Evolutionary conservation across 2,797 vertebrate genomes (phyloP).

Genomic region (Rhadinocentrus ornatus): DNA sequence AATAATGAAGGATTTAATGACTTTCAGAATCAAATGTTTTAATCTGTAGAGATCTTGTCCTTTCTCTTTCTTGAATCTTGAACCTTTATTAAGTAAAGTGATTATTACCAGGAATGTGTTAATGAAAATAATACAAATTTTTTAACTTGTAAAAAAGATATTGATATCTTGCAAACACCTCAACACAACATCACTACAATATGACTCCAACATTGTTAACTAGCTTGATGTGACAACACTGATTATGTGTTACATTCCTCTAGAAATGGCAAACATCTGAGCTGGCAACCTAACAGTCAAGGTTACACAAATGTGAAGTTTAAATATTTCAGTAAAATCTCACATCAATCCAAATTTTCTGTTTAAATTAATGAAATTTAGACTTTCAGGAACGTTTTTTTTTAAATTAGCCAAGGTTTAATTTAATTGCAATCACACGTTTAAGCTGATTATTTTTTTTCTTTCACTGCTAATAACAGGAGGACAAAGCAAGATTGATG

Average conservation of each 20-base stretch:
- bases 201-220: neutral
- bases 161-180: neutral
- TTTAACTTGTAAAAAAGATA: neutral
- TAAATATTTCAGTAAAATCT: neutral
- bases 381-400: neutral
- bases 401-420: neutral
- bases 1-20: neutral
- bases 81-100: neutral
- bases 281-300: neutral
- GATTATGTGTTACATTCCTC: neutral
- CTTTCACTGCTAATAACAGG: slow-evolving; percentile 7
- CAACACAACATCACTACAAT: neutral
- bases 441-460: slow-evolving; percentile 22
- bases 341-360: neutral
- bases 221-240: neutral
- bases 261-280: neutral
- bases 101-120: neutral
- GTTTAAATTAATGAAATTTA: neutral
- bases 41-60: neutral
- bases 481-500: slow-evolving; percentile 22
- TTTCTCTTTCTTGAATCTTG: neutral
- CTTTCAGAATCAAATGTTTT: neutral
- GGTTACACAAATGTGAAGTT: no score
- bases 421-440: slow-evolving; percentile 2
- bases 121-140: no score